Evolutionary conservation across 2,888 invertebrate genomes (phyloP), one percentile per base, ranked within the genome.

Genomic region (Sarcophaga variegata): DNA sequence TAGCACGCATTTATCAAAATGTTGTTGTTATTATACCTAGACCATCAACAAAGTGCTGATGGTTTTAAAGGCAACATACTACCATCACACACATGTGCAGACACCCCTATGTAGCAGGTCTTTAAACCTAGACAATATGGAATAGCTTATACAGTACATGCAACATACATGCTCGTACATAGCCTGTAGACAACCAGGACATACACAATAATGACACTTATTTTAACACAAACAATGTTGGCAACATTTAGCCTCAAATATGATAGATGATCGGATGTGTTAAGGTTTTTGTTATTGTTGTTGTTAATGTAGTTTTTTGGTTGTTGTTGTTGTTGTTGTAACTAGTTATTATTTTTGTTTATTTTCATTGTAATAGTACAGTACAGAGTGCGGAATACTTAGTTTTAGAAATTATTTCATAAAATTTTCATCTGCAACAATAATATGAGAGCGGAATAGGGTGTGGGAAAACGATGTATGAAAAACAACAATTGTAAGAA

Each of bases 201-300:
- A 37, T 45, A 80, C 64, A 80, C 70, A 83, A 66, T 81, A 77
- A 83, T 83, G 86, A 81, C 86, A 86, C 86, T 83, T 86, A 81
- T 83, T 86, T 86, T 78, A 86, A 83, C 83, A 83, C 77, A 86
- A 81, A 78, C 86, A 86, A 83, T 86, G 86, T 86, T 86, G 86
- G 83, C 81, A 86, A 62, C 81, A 83, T 86, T 86, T 86, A 86
- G 86, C 86, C 81, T 86, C 83, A 86, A 86, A 83, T 81, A 83
- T 86, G 86, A 86, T 86, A 86, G 86, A 86, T 86, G 86, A 86
- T 83, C 83, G 81, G 86, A 83, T 83, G 78, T 86, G 81, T 69
- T 70, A 78, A 70, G 72, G 74, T 77, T 81, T 37, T 37, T 81
- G 75, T 62, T 70, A 54, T 83, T 79, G 82, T 71, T 75, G 70